phyloP scores from a whole-genome alignment of 2,888 invertebrate species.

The Scaptodrosophila latifasciaeformis region DNA sequence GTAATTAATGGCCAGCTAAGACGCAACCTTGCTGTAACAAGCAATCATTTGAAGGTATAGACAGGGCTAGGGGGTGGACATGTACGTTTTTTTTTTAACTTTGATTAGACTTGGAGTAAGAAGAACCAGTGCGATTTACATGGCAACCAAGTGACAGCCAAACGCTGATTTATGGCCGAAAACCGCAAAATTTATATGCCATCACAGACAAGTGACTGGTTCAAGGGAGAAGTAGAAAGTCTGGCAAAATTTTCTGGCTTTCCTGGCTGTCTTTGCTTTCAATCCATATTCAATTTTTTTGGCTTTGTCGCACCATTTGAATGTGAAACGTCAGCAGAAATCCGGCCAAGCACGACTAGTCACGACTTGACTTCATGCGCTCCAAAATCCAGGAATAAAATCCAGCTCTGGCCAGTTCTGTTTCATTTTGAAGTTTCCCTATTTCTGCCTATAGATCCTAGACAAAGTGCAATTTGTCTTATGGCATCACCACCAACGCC shows the following conservation, averaged over 20 bases:
- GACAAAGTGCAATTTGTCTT: slow-evolving; percentile 72
- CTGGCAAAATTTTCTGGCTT: too few relatives aligned
- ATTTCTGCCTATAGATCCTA: slow-evolving; percentile 57
- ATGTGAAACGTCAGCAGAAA: slow-evolving; percentile 71
- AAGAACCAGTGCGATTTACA: slow-evolving; percentile 59
- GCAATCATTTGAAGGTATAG: slow-evolving; percentile 3
- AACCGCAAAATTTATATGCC: slow-evolving; percentile 70
- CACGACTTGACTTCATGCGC: slow-evolving; percentile 41
- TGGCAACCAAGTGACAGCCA: slow-evolving; percentile 62
- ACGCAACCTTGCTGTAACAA: slow-evolving; percentile 51
- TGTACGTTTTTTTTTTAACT: not conserved
- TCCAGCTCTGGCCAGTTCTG: slow-evolving; percentile 33
- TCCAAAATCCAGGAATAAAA: slow-evolving; percentile 10
- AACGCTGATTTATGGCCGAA: slow-evolving; percentile 71
- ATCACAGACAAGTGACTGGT: slow-evolving; percentile 39
- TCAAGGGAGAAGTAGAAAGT: too few relatives aligned
- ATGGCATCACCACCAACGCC: slow-evolving; percentile 54
- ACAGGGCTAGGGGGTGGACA: not conserved
- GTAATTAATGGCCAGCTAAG: slow-evolving; percentile 67
- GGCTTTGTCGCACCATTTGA: slow-evolving; percentile 56
- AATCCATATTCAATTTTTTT: slow-evolving; percentile 44
- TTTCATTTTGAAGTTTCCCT: slow-evolving; percentile 59
- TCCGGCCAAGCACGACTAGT: slow-evolving; percentile 14
- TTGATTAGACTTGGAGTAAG: slow-evolving; percentile 16
- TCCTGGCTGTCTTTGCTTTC: slow-evolving; percentile 32